A percentile compares a stretch with the other conserved stretches of the same genome.
These are phyloP conservation scores for Timandra comae DNA, from an alignment of 2,888 invertebrate genomes.

Conservation along the genomic window DNA sequence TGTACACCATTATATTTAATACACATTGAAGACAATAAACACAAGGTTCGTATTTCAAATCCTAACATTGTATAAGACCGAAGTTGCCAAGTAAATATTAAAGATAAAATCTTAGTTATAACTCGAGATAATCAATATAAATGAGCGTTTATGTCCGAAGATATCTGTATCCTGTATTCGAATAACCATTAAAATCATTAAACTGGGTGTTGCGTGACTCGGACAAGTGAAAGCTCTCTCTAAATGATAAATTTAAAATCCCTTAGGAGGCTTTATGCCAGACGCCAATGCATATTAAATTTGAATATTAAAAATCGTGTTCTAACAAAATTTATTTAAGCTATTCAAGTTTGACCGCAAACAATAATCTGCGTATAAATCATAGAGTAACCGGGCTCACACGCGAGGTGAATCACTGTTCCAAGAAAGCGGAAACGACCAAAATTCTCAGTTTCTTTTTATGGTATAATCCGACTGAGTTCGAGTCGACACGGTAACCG, in stretches of 20 bases:
- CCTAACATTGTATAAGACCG: neutral
- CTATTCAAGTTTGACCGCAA: slow-evolving; percentile 52
- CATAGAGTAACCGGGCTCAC: slow-evolving; percentile 48
- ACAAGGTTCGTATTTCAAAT: neutral
- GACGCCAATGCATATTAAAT: slow-evolving; percentile 34
- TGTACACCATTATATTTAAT: slow-evolving; percentile 8
- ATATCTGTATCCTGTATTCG: slow-evolving; percentile 28
- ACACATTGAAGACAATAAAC: slow-evolving; percentile 5
- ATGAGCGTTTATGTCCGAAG: slow-evolving; percentile 11
- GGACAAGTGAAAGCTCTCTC: slow-evolving; percentile 51
- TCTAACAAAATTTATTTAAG: slow-evolving; percentile 46
- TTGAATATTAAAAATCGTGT: slow-evolving; percentile 48
- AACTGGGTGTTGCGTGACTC: slow-evolving; percentile 50
- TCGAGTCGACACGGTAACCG: slow-evolving; percentile 36
- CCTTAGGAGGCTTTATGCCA: slow-evolving; percentile 41
- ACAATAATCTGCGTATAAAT: slow-evolving; percentile 59
- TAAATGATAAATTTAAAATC: slow-evolving; percentile 53
- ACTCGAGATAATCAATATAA: slow-evolving; percentile 5
- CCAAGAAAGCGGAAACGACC: slow-evolving; percentile 72
- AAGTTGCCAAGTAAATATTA: neutral
- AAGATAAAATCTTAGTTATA: neutral
- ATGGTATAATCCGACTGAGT: slow-evolving; percentile 49
- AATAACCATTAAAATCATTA: slow-evolving; percentile 35
- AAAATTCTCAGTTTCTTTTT: slow-evolving; percentile 65
- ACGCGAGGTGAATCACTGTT: slow-evolving; percentile 69